Evolutionary conservation across 2,113 vertebrate species (phyloP).

Genomic region (Vanacampus margaritifer): DNA sequence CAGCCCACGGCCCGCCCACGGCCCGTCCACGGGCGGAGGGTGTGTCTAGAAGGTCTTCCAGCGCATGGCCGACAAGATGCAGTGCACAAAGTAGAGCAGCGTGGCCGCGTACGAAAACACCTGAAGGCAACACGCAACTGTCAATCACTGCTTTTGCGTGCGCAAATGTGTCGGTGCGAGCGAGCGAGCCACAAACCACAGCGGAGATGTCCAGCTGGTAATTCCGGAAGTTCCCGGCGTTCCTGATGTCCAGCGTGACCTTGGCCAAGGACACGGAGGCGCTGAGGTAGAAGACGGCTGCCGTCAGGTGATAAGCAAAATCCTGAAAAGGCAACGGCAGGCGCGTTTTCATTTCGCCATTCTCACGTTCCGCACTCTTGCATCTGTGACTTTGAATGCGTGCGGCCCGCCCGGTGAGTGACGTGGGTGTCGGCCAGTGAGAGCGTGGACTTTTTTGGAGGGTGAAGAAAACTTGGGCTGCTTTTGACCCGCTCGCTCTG

Average conservation of each 20-base stretch:
- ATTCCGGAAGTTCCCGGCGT: fast-evolving
- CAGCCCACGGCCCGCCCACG: no score
- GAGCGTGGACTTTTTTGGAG: no score
- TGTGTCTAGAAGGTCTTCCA: constrained; percentile 76
- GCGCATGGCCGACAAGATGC: constrained; percentile 65
- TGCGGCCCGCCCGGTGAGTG: no score
- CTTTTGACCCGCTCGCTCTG: no score
- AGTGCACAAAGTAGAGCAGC: constrained; percentile 77
- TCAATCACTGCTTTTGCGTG: neutral
- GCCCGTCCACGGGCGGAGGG: no score
- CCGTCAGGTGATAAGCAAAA: constrained; percentile 67
- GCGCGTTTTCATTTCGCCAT: no score
- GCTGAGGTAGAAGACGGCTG: constrained; percentile 82
- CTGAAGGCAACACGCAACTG: constrained; percentile 42
- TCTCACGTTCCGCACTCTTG: no score
- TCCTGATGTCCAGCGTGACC: constrained; percentile 13
- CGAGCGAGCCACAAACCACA: constrained; percentile 42
- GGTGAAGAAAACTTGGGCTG: no score
- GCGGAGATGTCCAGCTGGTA: constrained; percentile 78
- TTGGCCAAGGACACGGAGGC: constrained; percentile 73
- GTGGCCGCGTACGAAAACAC: constrained; percentile 79
- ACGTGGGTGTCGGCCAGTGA: no score
- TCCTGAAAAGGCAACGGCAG: constrained; percentile 59
- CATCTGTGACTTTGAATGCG: no score
- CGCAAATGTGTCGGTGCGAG: neutral